Conservation (phyloP, 2,888 invertebrate genomes). For the Listrodromus nycthemerus region DNA sequence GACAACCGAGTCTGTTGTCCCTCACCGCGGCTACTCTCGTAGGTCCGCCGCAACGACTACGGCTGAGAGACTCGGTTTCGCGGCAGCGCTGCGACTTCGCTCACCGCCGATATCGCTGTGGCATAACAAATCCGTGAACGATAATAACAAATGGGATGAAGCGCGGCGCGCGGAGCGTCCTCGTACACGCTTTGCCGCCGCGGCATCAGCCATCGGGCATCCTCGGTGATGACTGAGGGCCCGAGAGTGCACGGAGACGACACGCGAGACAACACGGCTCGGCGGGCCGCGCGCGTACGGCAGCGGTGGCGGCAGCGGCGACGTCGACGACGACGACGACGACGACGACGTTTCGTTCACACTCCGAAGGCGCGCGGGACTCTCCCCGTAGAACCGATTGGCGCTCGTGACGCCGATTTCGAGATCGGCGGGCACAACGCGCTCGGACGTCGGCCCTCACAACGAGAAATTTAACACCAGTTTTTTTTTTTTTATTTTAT, state of each 20-base stretch:
- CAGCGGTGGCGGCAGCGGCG: conserved; percentile 42
- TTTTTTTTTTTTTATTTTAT: too few relatives aligned
- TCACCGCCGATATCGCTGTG: conserved; percentile 64
- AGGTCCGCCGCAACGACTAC: conserved; percentile 48
- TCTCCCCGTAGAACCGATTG: conserved; percentile 63
- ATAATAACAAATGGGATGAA: conserved; percentile 76
- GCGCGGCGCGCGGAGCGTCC: conserved; percentile 86
- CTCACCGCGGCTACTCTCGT: conserved; percentile 56
- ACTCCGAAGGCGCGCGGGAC: conserved; percentile 60
- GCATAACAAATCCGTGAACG: conserved; percentile 69
- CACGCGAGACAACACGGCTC: conserved; percentile 31
- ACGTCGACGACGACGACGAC: conserved; percentile 33
- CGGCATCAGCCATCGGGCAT: conserved; percentile 93
- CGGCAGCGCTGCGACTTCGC: conserved; percentile 55
- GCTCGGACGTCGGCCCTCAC: conserved; percentile 68
- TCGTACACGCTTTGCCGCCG: conserved; percentile 88
- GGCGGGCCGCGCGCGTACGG: conserved; percentile 35
- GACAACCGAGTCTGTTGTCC: conserved; percentile 28
- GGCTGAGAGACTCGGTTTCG: conserved; percentile 61
- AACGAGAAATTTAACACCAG: conserved; percentile 56
- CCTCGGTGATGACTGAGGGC: conserved; percentile 85
- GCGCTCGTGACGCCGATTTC: conserved; percentile 70
- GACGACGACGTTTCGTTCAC: conserved; percentile 58
- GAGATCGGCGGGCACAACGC: conserved; percentile 70
- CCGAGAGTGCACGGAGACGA: conserved; percentile 32